phyloP scores from a whole-genome alignment of 2,113 vertebrate species.

The Limanda limanda region DNA sequence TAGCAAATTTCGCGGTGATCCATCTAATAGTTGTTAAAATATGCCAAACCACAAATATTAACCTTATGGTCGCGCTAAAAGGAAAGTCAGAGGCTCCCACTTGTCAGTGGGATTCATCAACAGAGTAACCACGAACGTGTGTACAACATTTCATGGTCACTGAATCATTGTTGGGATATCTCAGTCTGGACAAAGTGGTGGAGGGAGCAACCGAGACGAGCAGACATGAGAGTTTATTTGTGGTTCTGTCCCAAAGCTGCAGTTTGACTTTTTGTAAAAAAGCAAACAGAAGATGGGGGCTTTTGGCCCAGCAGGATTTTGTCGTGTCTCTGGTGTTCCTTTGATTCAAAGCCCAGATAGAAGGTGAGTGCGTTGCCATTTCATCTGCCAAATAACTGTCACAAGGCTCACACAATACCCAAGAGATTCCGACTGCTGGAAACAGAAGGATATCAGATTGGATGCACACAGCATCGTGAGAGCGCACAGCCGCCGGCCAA shows the following conservation, averaged over 20 bases:
- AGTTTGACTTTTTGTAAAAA: conserved; percentile 38
- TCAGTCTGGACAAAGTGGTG: conserved; percentile 3
- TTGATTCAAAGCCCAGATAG: conserved; percentile 64
- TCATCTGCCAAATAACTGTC: conserved; percentile 61
- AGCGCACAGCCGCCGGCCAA: conserved; percentile 41
- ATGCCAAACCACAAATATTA: conserved; percentile 11
- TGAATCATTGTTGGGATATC: conserved; percentile 12
- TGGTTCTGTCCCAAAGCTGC: conserved; percentile 14
- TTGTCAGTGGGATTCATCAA: not conserved
- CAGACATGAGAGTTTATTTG: conserved; percentile 17
- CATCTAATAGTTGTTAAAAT: not conserved
- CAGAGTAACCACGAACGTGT: not conserved
- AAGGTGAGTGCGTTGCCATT: conserved; percentile 28
- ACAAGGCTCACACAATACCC: conserved; percentile 70
- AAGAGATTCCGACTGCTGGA: conserved; percentile 52
- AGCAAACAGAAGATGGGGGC: conserved; percentile 19
- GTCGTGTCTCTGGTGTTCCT: conserved; percentile 21
- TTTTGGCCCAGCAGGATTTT: conserved; percentile 39
- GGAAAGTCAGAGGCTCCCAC: not conserved
- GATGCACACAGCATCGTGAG: conserved; percentile 25
- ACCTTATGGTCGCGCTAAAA: not conserved
- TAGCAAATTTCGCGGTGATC: not conserved
- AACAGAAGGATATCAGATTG: conserved; percentile 58
- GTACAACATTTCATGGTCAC: not conserved
- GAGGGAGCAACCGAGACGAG: not conserved